Conservation (phyloP, 2,888 invertebrate genomes). For the Tortricodes alternella region DNA sequence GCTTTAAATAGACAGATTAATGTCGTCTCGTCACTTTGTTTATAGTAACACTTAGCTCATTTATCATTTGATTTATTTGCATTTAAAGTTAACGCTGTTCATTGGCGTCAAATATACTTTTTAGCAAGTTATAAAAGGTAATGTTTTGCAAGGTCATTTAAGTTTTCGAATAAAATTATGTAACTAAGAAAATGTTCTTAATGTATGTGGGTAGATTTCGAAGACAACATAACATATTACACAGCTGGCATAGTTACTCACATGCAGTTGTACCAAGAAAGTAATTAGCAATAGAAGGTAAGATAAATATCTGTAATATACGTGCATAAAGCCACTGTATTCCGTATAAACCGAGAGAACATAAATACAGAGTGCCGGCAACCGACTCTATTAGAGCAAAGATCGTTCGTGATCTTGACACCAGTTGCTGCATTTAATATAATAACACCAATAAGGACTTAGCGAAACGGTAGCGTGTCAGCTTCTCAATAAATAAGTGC, state of each 20-base stretch:
- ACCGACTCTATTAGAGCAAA: conserved; percentile 30
- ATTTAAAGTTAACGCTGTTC: neutral
- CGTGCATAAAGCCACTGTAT: conserved; percentile 19
- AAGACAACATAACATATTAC: too few species aligned
- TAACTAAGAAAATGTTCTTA: too few species aligned
- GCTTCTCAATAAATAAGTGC: conserved; percentile 43
- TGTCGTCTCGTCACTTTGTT: neutral
- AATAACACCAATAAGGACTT: conserved; percentile 35
- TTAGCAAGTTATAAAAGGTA: conserved; percentile 11
- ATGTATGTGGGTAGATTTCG: too few species aligned
- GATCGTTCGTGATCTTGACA: conserved; percentile 39
- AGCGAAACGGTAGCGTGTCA: conserved; percentile 43
- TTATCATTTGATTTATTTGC: neutral
- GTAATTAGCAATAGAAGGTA: conserved; percentile 32
- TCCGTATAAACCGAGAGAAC: conserved; percentile 11
- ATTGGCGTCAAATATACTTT: neutral
- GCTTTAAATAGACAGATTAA: neutral
- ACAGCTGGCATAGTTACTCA: conserved; percentile 3
- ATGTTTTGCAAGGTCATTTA: neutral
- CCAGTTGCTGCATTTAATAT: conserved; percentile 36
- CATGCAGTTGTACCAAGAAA: conserved; percentile 31
- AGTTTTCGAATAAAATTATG: too few species aligned
- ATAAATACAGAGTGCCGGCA: conserved; percentile 24
- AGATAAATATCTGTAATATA: conserved; percentile 22
- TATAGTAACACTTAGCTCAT: conserved; percentile 5